phyloP scores from a whole-genome alignment of 2,797 vertebrate species.

The Takifugu rubripes region DNA sequence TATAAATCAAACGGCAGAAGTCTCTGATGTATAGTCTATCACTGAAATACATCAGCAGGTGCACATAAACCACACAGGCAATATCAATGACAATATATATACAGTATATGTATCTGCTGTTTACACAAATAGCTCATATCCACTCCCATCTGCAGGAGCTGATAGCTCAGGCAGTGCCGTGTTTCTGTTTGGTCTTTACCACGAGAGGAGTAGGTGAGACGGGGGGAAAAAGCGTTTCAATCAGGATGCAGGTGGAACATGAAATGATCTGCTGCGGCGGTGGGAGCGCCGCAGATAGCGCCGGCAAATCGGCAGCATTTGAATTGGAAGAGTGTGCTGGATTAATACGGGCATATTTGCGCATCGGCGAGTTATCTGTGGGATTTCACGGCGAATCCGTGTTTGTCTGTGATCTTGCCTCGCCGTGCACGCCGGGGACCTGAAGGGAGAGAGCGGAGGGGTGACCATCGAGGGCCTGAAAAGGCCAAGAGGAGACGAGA shows the following conservation, averaged over 20 bases:
- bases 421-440: conserved; percentile 24
- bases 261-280: conserved; percentile 33
- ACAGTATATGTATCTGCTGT: conserved; percentile 60
- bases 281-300: conserved; percentile 29
- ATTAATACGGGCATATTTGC: conserved; percentile 31
- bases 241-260: conserved; percentile 31
- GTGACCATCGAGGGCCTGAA: conserved; percentile 57
- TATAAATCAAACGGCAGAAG: conserved; percentile 43
- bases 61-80: conserved; percentile 61
- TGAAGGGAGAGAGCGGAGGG: conserved; percentile 36
- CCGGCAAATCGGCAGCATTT: conserved; percentile 39
- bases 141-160: conserved; percentile 56
- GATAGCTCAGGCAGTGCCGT: conserved; percentile 47
- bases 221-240: conserved; percentile 28
- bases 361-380: conserved; percentile 9
- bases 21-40: conserved; percentile 66
- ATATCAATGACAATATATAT: conserved; percentile 67
- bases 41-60: conserved; percentile 59
- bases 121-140: conserved; percentile 70
- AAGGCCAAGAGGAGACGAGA: conserved; percentile 38
- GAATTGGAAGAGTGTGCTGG: conserved; percentile 18
- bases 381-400: conserved; percentile 4
- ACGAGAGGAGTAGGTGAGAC: conserved; percentile 50
- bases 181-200: conserved; percentile 54
- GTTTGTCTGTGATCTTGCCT: conserved; percentile 24